phyloP scores from a whole-genome alignment of 2,113 vertebrate genomes.

The Actinemys pallida region DNA sequence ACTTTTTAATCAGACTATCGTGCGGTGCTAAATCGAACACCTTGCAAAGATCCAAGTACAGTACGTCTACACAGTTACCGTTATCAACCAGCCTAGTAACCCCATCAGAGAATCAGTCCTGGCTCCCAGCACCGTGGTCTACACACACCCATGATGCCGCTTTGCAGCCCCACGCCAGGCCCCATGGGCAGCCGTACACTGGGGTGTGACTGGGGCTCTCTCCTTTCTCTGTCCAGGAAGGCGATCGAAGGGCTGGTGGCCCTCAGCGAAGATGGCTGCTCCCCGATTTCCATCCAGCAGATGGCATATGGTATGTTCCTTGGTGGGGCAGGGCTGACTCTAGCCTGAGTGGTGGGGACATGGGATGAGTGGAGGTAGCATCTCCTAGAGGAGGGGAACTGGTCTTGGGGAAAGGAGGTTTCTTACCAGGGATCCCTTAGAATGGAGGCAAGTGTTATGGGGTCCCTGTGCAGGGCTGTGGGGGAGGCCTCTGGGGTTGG shows the following conservation, averaged over 20 bases:
- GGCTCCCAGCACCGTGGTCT: too few relatives aligned
- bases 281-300: conserved; percentile 82
- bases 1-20: not conserved
- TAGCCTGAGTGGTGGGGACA: not conserved
- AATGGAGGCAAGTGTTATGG: not conserved
- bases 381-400: not conserved
- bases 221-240: conserved; percentile 66
- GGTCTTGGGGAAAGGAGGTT: not conserved
- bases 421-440: not conserved
- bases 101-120: not conserved
- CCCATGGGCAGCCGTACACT: accelerated
- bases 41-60: too few relatives aligned
- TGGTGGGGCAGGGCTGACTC: not conserved
- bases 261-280: conserved; percentile 81
- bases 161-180: not conserved
- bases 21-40: not conserved
- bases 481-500: not conserved
- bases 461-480: not conserved
- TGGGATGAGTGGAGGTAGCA: too few relatives aligned
- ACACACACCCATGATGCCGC: not conserved
- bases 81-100: not conserved
- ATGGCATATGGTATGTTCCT: conserved; percentile 83
- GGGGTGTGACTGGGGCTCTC: not conserved
- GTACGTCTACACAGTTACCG: not conserved
- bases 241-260: conserved; percentile 82